Conservation (phyloP, 1,140 invertebrate species). For the Glossosoma conforme region DNA sequence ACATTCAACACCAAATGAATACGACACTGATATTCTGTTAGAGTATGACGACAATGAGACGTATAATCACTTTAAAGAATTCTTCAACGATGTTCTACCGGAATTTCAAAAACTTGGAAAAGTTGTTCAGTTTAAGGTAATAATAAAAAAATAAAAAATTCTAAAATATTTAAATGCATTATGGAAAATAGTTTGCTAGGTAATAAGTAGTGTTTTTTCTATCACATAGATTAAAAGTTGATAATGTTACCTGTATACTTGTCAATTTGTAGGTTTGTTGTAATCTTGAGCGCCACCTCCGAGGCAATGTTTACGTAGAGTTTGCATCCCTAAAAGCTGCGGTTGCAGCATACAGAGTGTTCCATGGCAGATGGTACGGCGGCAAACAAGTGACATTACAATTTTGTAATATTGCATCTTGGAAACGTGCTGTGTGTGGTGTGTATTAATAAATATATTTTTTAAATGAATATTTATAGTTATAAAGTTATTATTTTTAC, state of each 20-base stretch:
- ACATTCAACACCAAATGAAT: constrained; percentile 64
- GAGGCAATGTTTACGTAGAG: constrained; percentile 89
- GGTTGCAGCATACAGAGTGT: constrained; percentile 64
- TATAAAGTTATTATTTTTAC: too few species aligned
- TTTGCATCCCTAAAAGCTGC: constrained; percentile 66
- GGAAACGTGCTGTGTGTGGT: constrained; percentile 89
- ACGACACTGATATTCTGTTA: constrained; percentile 74
- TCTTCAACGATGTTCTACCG: constrained; percentile 79
- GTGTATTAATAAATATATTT: constrained; percentile 26
- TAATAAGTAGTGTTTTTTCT: too few species aligned
- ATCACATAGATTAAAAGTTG: background rate
- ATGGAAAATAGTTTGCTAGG: too few species aligned
- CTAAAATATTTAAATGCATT: too few species aligned
- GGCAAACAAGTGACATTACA: constrained; percentile 76
- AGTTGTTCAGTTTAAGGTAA: constrained; percentile 69
- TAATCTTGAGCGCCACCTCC: constrained; percentile 79
- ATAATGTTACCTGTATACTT: background rate
- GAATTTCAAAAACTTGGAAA: constrained; percentile 78
- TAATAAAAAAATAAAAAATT: too few species aligned
- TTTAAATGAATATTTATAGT: too few species aligned
- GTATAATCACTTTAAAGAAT: constrained; percentile 77
- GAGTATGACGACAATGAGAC: constrained; percentile 83
- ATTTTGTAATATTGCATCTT: constrained; percentile 73
- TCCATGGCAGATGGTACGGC: constrained; percentile 88
- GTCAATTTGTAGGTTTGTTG: constrained; percentile 60